phyloP scores from a whole-genome alignment of 1,140 invertebrate species.

The Drosophila ogumai region DNA sequence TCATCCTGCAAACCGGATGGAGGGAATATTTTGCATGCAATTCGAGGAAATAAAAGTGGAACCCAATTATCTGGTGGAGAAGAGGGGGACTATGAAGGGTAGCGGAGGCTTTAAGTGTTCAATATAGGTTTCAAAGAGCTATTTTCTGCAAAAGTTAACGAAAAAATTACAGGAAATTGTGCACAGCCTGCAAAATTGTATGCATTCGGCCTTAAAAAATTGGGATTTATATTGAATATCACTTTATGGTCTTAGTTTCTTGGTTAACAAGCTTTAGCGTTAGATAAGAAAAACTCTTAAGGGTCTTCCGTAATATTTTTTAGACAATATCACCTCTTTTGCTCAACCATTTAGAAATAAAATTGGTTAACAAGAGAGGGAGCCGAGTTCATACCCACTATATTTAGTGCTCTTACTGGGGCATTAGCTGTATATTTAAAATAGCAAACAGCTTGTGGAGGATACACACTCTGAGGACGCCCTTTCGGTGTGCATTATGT shows the following conservation, averaged over 20 bases:
- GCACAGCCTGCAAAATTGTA: not conserved
- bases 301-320: no score
- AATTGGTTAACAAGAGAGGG: not conserved
- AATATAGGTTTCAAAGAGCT: slow-evolving; percentile 56
- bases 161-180: not conserved
- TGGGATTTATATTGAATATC: no score
- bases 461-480: not conserved
- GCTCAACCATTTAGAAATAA: not conserved
- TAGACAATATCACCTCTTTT: no score
- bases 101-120: slow-evolving; percentile 25
- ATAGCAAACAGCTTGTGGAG: not conserved
- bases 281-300: no score
- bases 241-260: no score
- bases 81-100: not conserved
- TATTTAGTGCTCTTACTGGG: not conserved
- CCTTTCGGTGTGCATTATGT: slow-evolving; percentile 11
- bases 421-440: not conserved
- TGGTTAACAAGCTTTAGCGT: no score
- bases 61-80: slow-evolving; percentile 55
- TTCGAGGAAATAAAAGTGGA: slow-evolving; percentile 52
- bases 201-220: no score
- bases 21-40: slow-evolving; percentile 48
- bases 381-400: not conserved
- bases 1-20: slow-evolving; percentile 19
- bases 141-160: slow-evolving; percentile 5